phyloP scores from a whole-genome alignment of 2,888 invertebrate species.

The Agonopterix heracliana region DNA sequence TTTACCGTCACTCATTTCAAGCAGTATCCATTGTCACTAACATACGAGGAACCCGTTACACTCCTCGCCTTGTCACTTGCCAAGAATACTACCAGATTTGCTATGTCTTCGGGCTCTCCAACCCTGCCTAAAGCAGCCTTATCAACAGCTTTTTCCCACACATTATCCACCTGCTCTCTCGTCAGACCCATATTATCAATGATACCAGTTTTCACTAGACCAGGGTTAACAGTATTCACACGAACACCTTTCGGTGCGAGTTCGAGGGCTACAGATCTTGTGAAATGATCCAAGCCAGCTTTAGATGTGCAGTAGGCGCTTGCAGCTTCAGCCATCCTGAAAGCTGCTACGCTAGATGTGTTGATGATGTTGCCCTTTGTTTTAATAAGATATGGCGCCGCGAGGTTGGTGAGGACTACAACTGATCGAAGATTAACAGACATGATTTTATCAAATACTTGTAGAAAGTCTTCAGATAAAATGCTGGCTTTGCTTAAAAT shows the following conservation, averaged over 20 bases:
- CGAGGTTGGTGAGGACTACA: neutral
- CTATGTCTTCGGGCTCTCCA: too few species aligned
- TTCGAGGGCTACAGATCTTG: neutral
- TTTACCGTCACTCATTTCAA: too few species aligned
- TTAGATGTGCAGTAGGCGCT: too few species aligned
- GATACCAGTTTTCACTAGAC: neutral
- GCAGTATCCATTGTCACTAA: too few species aligned
- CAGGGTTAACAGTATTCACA: too few species aligned
- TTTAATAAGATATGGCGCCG: neutral
- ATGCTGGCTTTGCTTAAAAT: conserved; percentile 8
- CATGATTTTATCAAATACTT: neutral
- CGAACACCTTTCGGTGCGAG: too few species aligned
- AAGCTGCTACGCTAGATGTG: neutral
- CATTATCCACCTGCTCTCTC: neutral
- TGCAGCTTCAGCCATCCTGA: neutral
- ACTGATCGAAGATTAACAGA: neutral
- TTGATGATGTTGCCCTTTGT: neutral
- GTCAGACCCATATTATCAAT: neutral
- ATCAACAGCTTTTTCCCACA: too few species aligned
- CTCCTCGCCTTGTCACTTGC: too few species aligned
- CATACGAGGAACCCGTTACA: too few species aligned
- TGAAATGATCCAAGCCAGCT: neutral
- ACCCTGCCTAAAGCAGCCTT: too few species aligned
- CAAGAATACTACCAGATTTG: too few species aligned
- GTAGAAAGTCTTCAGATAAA: conserved; percentile 11